Percentiles rank a stretch among this genome's conserved stretches.
These are phyloP conservation scores for Melospiza georgiana DNA, from an alignment of 2,113 vertebrate genomes.

Conservation along the genomic window DNA sequence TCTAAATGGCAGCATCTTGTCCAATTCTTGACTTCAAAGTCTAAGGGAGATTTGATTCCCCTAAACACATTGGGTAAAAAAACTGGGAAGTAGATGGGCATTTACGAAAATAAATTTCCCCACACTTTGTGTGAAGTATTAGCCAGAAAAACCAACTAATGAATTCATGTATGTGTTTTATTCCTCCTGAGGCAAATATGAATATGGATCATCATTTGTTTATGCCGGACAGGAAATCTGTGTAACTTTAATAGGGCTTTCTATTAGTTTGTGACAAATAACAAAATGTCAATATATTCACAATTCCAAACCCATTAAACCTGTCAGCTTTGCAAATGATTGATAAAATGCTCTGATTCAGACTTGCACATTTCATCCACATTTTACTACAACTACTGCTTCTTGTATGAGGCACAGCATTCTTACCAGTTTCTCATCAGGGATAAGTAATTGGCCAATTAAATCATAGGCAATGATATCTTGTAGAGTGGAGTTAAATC, in stretches of 20 bases:
- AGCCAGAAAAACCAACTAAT: not conserved
- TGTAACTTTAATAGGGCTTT: constrained; percentile 9
- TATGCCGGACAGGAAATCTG: not conserved
- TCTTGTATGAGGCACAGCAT: not conserved
- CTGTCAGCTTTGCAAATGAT: constrained; percentile 11
- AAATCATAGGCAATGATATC: not conserved
- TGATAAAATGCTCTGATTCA: not conserved
- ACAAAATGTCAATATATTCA: not conserved
- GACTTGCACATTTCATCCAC: not conserved
- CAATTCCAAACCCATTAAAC: not conserved
- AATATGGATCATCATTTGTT: constrained; percentile 13
- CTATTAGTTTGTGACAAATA: constrained; percentile 30
- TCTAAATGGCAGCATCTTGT: not conserved
- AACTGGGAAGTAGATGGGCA: not conserved
- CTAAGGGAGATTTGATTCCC: not conserved
- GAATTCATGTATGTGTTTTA: not conserved
- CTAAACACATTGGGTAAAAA: not conserved
- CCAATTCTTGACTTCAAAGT: not conserved
- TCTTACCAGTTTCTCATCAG: not conserved
- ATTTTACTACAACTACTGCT: not conserved
- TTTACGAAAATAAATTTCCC: not conserved
- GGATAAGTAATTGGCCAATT: constrained; percentile 20
- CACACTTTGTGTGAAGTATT: not conserved
- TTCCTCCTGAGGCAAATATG: not conserved
- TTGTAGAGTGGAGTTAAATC: not conserved